phyloP scores from a whole-genome alignment of 1,140 invertebrate species.

The Drosophila pseudoananassae region DNA sequence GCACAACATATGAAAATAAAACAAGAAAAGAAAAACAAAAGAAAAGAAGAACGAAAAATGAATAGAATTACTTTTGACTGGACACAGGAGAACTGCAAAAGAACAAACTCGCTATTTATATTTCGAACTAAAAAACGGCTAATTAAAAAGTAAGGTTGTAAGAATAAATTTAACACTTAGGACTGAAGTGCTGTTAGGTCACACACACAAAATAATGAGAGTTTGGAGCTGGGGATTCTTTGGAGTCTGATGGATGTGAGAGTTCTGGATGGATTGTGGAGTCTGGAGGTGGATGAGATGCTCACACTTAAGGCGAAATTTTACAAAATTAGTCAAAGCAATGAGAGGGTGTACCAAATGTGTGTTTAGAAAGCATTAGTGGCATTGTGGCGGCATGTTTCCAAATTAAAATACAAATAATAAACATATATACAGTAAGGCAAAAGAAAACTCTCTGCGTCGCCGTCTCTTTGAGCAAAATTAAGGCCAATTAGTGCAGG shows the following conservation, averaged over 20 bases:
- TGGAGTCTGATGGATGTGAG: neutral
- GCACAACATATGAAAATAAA: constrained; percentile 80
- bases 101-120: constrained; percentile 30
- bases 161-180: constrained; percentile 54
- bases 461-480: constrained; percentile 53
- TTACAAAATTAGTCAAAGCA: constrained; percentile 41
- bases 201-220: constrained; percentile 44
- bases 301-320: constrained; percentile 25
- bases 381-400: constrained; percentile 12
- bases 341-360: constrained; percentile 13
- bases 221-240: neutral
- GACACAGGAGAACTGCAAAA: constrained; percentile 59
- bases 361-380: constrained; percentile 38
- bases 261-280: neutral
- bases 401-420: constrained; percentile 44
- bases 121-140: constrained; percentile 3
- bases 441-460: constrained; percentile 46
- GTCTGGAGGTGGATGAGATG: constrained; percentile 22
- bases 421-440: constrained; percentile 55
- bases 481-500: constrained; percentile 75
- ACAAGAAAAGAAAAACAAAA: constrained; percentile 78
- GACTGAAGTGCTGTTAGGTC: constrained; percentile 29
- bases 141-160: constrained; percentile 9
- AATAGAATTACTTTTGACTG: constrained; percentile 80
- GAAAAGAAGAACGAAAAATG: constrained; percentile 78